Evolutionary conservation across 2,888 invertebrate species (phyloP).

Genomic region (Tetragnatha montana): DNA sequence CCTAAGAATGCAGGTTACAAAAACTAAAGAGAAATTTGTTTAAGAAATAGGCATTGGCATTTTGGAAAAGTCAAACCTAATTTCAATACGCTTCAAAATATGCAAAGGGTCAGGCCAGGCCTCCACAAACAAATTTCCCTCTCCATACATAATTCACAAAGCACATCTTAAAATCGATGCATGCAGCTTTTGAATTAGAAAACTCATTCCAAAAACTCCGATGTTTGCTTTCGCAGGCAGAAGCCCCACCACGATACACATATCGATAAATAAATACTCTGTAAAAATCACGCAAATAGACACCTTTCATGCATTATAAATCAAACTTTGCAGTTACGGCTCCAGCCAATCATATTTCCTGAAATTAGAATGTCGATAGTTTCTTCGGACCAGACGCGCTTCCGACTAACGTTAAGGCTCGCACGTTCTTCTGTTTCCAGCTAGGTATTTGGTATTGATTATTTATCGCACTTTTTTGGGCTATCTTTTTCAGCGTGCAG

Average conservation of each 20-base stretch:
- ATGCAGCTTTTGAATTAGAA: too few species aligned
- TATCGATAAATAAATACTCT: too few species aligned
- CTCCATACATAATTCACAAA: too few species aligned
- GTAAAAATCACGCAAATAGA: not conserved
- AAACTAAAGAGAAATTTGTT: too few species aligned
- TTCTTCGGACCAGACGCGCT: not conserved
- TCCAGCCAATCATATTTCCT: not conserved
- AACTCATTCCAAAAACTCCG: slow-evolving; percentile 23
- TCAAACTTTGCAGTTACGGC: not conserved
- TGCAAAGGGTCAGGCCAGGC: too few species aligned
- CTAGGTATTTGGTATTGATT: not conserved
- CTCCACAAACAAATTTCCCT: too few species aligned
- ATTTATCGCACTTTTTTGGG: not conserved
- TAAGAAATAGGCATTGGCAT: too few species aligned
- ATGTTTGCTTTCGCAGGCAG: not conserved
- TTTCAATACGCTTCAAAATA: too few species aligned
- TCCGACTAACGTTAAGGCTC: not conserved
- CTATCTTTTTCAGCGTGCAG: not conserved
- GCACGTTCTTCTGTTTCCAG: not conserved
- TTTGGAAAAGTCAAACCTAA: too few species aligned
- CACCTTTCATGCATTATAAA: not conserved
- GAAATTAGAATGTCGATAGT: slow-evolving; percentile 1
- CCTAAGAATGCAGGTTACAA: too few species aligned
- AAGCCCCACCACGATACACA: too few species aligned
- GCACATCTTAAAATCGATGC: too few species aligned